Percentiles rank a stretch among this genome's conserved stretches.
Conservation (phyloP, 2,113 vertebrate genomes). For the Nerophis ophidion region DNA sequence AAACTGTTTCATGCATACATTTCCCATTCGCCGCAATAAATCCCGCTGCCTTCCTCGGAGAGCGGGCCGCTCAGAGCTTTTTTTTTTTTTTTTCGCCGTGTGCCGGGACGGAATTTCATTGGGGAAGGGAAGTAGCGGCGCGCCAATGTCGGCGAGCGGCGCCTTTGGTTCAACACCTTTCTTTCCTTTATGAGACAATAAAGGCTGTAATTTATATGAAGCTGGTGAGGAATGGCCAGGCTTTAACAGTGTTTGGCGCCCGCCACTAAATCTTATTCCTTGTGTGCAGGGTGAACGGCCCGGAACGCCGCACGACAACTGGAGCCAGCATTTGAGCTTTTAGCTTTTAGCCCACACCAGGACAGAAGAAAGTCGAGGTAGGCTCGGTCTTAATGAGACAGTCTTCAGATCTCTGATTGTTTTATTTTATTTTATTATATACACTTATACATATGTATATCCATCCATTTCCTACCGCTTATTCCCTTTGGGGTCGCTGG, state of each 20-base stretch:
- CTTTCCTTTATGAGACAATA: slow-evolving; percentile 73
- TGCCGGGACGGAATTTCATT: slow-evolving; percentile 49
- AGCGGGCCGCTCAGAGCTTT: slow-evolving; percentile 24
- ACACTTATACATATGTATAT: too few species aligned
- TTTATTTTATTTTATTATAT: too few species aligned
- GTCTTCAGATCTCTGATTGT: too few species aligned
- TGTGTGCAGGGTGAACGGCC: slow-evolving; percentile 56
- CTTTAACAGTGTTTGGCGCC: slow-evolving; percentile 70
- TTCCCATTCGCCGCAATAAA: slow-evolving; percentile 58
- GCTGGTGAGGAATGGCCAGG: slow-evolving; percentile 69
- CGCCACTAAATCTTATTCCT: slow-evolving; percentile 70
- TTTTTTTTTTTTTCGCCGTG: slow-evolving; percentile 12
- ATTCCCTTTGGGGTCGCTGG: too few species aligned
- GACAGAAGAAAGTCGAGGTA: slow-evolving; percentile 37
- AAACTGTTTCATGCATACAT: slow-evolving; percentile 60
- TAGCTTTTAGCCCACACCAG: slow-evolving; percentile 26
- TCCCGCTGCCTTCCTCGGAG: slow-evolving; percentile 37
- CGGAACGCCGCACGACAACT: slow-evolving; percentile 55
- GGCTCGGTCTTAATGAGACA: slow-evolving; percentile 37
- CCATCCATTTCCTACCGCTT: too few species aligned
- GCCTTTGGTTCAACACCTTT: slow-evolving; percentile 67
- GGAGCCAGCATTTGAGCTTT: slow-evolving; percentile 58
- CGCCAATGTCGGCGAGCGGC: slow-evolving; percentile 50
- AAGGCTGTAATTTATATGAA: slow-evolving; percentile 71
- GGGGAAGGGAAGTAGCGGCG: slow-evolving; percentile 59